Percentiles rank a stretch among this genome's conserved stretches.
phyloP scores from a whole-genome alignment of 2,797 vertebrate species.

The Ispidina lecontei region DNA sequence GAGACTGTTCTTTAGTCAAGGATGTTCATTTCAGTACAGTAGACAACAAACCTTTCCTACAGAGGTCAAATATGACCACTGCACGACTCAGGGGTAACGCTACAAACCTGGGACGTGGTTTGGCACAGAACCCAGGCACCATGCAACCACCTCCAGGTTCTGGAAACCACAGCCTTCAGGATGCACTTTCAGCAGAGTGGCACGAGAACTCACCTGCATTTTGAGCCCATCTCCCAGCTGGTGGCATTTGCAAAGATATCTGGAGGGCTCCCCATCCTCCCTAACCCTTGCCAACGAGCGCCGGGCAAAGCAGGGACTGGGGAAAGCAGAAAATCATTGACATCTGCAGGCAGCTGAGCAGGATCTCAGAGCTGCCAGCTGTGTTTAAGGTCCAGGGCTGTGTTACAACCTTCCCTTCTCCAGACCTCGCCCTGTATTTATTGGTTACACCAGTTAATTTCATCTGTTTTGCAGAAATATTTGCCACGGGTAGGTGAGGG shows the following conservation, averaged over 20 bases:
- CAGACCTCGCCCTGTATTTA: neutral
- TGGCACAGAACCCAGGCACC: neutral
- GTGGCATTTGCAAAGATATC: neutral
- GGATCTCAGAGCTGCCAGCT: constrained; percentile 25
- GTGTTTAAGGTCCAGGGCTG: constrained; percentile 36
- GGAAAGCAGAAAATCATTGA: neutral
- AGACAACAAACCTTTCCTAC: neutral
- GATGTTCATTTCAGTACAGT: neutral
- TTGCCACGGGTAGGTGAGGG: constrained; percentile 48
- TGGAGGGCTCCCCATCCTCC: neutral
- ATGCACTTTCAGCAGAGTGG: neutral
- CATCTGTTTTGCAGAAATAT: constrained; percentile 64
- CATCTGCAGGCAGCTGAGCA: constrained; percentile 48
- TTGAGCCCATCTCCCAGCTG: neutral
- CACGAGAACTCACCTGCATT: neutral
- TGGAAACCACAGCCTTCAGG: neutral
- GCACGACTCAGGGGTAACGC: neutral
- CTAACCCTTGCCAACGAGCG: neutral
- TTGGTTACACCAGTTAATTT: constrained; percentile 20
- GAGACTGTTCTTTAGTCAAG: neutral
- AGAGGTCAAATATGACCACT: neutral
- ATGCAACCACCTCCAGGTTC: neutral
- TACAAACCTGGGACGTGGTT: neutral
- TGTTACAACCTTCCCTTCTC: neutral
- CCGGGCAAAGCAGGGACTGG: neutral